Evolutionary conservation across 2,113 vertebrate species (phyloP).

Genomic region (Hymenochirus boettgeri): DNA sequence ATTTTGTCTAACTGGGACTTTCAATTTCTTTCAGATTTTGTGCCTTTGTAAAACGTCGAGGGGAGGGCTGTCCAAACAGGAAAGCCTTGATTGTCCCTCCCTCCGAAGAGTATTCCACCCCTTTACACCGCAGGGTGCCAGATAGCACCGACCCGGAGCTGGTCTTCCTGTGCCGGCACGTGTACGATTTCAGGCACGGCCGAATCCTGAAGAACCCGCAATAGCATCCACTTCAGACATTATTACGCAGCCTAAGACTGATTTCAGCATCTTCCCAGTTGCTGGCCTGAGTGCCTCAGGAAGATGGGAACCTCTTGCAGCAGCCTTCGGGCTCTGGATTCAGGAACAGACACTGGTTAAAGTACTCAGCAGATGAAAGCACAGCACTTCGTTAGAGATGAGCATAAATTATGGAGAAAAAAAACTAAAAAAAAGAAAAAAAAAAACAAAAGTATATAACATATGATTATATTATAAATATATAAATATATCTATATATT

Average conservation of each 20-base stretch:
- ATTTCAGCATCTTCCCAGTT: background rate
- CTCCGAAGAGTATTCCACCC: conserved; percentile 77
- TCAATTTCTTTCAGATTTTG: conserved; percentile 76
- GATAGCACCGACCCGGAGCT: conserved; percentile 89
- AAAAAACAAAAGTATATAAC: conserved; percentile 54
- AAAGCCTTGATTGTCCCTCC: conserved; percentile 85
- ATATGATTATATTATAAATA: conserved; percentile 56
- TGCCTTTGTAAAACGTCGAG: conserved; percentile 95
- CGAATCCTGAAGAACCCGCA: conserved; percentile 97
- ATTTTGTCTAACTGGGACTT: fast-evolving
- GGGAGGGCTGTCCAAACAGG: conserved; percentile 80
- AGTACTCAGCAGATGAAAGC: conserved; percentile 60
- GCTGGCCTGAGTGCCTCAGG: conserved; percentile 26
- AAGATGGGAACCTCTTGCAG: conserved; percentile 31
- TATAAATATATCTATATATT: conserved; percentile 42
- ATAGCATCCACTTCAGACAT: conserved; percentile 56
- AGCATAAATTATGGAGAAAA: conserved; percentile 52
- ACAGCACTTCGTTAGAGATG: conserved; percentile 70
- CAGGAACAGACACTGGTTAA: conserved; percentile 46
- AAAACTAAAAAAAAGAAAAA: conserved; percentile 49
- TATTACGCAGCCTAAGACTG: conserved; percentile 14
- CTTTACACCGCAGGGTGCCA: conserved; percentile 89
- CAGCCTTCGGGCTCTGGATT: conserved; percentile 19
- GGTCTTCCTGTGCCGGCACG: conserved; percentile 96
- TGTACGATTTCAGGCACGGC: conserved; percentile 95